Evolutionary conservation across 92 coral and sea anemone genomes (phyloP).

Genomic region (Pocillopora grandis): DNA sequence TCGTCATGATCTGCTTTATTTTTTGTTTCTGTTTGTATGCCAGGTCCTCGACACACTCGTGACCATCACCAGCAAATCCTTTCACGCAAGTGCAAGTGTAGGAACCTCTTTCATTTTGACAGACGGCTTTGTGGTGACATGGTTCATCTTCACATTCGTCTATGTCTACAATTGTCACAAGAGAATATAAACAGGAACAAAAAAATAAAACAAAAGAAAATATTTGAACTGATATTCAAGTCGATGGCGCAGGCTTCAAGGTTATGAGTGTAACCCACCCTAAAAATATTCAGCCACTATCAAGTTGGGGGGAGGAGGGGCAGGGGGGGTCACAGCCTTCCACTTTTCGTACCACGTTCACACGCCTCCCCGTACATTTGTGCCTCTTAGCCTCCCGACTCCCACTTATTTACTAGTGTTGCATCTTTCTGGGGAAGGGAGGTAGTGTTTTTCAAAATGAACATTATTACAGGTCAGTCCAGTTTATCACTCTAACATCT

Average conservation of each 20-base stretch:
- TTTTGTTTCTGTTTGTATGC: constrained; percentile 41
- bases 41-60: constrained; percentile 40
- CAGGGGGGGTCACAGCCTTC: no score
- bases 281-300: no score
- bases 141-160: constrained; percentile 42
- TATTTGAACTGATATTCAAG: not conserved
- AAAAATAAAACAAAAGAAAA: not conserved
- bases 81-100: constrained; percentile 45
- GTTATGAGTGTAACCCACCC: no score
- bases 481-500: no score
- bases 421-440: no score
- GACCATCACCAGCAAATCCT: constrained; percentile 68
- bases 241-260: not conserved
- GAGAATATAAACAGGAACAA: not conserved
- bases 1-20: constrained; percentile 13
- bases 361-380: no score
- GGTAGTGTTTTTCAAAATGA: no score
- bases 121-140: constrained; percentile 51
- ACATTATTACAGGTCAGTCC: no score
- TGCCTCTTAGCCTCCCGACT: no score
- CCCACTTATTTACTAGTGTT: no score
- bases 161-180: constrained; percentile 25
- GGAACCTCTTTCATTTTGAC: constrained; percentile 50
- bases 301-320: no score
- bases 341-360: no score